These are phyloP conservation scores for Ciconia nigra DNA, from an alignment of 2,797 vertebrate species.

Conservation along the genomic window DNA sequence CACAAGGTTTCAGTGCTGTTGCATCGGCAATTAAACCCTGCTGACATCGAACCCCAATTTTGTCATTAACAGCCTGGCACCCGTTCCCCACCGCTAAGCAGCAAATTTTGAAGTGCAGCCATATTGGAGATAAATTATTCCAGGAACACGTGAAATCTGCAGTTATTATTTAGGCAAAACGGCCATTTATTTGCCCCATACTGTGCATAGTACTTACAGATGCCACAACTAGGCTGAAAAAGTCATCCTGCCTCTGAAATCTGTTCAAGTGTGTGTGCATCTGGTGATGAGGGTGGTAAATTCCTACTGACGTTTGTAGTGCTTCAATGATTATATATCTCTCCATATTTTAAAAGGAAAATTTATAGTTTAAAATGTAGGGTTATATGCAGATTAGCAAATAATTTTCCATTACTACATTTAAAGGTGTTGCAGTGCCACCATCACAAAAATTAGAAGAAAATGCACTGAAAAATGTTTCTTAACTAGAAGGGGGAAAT, in stretches of 20 bases:
- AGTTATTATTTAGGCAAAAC: not conserved
- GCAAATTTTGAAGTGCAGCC: not conserved
- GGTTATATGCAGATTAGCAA: not conserved
- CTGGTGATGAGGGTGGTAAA: not conserved
- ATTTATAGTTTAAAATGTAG: not conserved
- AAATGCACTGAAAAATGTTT: not conserved
- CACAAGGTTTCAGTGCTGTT: not conserved
- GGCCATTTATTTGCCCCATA: rapidly evolving
- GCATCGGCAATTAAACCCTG: rapidly evolving
- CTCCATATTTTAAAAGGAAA: not conserved
- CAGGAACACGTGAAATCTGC: not conserved
- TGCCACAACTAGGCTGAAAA: not conserved
- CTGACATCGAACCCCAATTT: not conserved
- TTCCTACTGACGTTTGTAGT: not conserved
- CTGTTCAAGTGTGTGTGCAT: not conserved
- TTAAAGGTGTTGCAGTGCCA: not conserved
- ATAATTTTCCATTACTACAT: not conserved
- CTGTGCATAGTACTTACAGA: rapidly evolving
- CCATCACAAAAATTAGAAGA: not conserved
- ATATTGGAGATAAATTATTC: not conserved
- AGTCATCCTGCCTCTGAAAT: not conserved
- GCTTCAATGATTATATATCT: not conserved
- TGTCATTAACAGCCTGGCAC: rapidly evolving
- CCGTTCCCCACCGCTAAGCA: not conserved
- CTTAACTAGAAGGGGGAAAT: not conserved